phyloP scores from a whole-genome alignment of 1,140 invertebrate species.

The Pseudomyrmex pallidus region DNA sequence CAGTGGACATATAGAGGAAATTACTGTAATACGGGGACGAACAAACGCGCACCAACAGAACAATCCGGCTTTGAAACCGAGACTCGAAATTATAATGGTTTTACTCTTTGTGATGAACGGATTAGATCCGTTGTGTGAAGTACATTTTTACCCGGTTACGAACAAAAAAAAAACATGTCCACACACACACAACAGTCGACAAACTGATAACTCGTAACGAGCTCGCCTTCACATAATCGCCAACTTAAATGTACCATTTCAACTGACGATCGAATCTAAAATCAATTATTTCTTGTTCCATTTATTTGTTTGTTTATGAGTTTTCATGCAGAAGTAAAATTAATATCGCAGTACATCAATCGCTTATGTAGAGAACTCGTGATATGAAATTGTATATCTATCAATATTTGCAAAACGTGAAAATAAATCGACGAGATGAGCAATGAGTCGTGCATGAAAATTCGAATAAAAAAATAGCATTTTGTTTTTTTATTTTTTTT shows the following conservation, averaged over 20 bases:
- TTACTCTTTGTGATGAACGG: background rate
- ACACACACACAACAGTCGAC: background rate
- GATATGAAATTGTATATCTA: constrained; percentile 15
- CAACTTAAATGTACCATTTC: constrained; percentile 39
- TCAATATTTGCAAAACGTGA: constrained; percentile 32
- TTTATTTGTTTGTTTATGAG: background rate
- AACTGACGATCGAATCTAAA: constrained; percentile 6
- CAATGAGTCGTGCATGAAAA: background rate
- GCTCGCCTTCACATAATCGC: constrained; percentile 12
- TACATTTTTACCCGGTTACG: background rate
- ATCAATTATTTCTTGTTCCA: constrained; percentile 24
- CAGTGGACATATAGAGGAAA: background rate
- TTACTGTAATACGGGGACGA: constrained; percentile 27
- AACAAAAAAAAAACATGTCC: background rate
- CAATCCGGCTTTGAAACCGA: constrained; percentile 30
- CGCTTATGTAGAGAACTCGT: background rate
- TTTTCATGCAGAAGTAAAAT: constrained; percentile 16
- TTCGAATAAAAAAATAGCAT: constrained; percentile 1
- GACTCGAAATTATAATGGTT: constrained; percentile 16
- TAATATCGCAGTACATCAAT: constrained; percentile 11
- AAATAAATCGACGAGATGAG: constrained; percentile 14
- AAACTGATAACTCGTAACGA: constrained; percentile 29
- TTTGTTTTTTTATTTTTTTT: background rate
- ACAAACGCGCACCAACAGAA: background rate
- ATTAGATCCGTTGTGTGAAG: constrained; percentile 6